Base-by-base conservation (phyloP, 2,888 invertebrate genomes). In the Eutolmus rufibarbis region DNA sequence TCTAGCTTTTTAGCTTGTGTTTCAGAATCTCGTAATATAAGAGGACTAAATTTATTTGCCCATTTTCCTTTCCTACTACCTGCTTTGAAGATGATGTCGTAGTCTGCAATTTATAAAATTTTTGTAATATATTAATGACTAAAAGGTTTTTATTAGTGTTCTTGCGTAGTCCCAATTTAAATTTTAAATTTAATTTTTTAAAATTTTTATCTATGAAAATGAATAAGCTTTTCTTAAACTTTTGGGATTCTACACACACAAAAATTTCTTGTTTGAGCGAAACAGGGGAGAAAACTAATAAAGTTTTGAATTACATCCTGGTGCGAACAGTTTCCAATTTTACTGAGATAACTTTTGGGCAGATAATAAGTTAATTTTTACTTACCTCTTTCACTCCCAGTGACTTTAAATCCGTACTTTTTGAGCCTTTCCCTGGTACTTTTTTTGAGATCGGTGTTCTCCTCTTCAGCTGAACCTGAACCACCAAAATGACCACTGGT, bases 321-420 rank as follows among this genome's bases (percentile, higher is more conserved):
- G 28, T 28, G 28, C 28, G 28, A 28, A 28, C 2, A 28, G 28
- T 2, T 28, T 2, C 2, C 28, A 28, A 28, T 28, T 28, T 28
- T 28, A 28, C 28, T 28, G 2, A 28, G 28, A 28, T 28, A 28
- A 28, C 1, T 31, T 31, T 4, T 31, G 4, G 5, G 31, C 31
- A 31, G 31, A 31, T 31, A 31, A 43, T 43, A 12, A 43, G 3
- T 43, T 43, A 14, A n/a, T 7, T 19, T 7, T 51, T 51, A 31
- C n/a, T 78, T 74, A 84, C 74, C 66, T 76, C n/a, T 82, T 23
- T 51, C 46, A 16, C 66, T 77, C 5, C 43, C 23, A 31, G 88
- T 81, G 0, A 90, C 89, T 90, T 92, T 93, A 90, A 95, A 95
- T 9, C 95, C 95, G 92, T 95, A 95, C 90, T 94, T 94, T 90